Percentiles rank a stretch among this genome's conserved stretches.
phyloP scores from a whole-genome alignment of 2,113 vertebrate genomes.

The Neofelis nebulosa region DNA sequence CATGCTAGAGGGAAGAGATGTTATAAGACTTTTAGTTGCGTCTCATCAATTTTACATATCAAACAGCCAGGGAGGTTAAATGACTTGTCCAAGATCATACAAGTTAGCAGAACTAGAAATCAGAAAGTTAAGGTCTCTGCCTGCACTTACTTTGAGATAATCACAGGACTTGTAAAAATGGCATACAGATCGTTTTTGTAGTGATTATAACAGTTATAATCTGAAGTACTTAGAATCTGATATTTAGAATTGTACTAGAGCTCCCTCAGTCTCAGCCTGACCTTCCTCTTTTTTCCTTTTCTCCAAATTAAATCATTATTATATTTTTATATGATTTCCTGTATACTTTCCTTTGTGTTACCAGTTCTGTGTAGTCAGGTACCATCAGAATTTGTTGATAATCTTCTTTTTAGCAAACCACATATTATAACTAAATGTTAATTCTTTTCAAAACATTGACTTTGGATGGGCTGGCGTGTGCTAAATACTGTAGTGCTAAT shows the following conservation, averaged over 20 bases:
- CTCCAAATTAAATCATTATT: not conserved
- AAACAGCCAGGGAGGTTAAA: not conserved
- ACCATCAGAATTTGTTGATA: not conserved
- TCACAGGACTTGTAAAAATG: not conserved
- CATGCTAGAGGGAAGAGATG: not conserved
- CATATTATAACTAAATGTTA: conserved; percentile 22
- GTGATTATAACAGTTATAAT: not conserved
- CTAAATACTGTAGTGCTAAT: not conserved
- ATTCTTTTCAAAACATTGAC: conserved; percentile 2
- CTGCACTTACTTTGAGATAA: not conserved
- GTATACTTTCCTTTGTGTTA: conserved; percentile 10
- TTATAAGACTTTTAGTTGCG: not conserved
- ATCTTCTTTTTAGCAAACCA: not conserved
- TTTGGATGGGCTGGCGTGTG: not conserved
- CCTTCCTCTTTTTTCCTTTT: not conserved
- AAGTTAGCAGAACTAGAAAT: not conserved
- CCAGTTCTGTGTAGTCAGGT: conserved; percentile 16
- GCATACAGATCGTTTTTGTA: not conserved
- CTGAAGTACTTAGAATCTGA: not conserved
- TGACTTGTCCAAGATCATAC: not conserved
- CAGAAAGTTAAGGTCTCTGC: not conserved
- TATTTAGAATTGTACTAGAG: conserved; percentile 14
- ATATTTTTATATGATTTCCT: conserved; percentile 16
- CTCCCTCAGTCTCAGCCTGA: not conserved
- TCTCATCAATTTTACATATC: not conserved